phyloP scores from a whole-genome alignment of 1,140 invertebrate species.

The Danaus plexippus region DNA sequence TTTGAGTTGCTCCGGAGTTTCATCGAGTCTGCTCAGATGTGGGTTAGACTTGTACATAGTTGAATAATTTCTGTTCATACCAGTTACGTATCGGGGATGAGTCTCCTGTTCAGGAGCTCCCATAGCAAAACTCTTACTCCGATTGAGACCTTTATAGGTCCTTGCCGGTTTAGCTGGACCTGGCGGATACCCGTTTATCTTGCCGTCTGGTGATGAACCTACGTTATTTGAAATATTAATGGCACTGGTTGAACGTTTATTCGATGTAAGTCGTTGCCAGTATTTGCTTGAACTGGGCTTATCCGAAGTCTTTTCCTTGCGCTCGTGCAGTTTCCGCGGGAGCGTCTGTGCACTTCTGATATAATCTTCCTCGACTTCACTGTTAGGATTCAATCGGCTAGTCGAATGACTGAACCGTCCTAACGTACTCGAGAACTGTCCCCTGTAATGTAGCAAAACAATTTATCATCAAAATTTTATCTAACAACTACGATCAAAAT shows the following conservation, averaged over 20 bases:
- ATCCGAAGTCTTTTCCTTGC: slow-evolving; percentile 65
- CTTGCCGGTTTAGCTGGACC: slow-evolving; percentile 81
- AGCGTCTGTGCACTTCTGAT: slow-evolving; percentile 82
- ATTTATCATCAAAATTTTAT: slow-evolving; percentile 34
- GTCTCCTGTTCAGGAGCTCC: slow-evolving; percentile 72
- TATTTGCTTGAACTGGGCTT: slow-evolving; percentile 63
- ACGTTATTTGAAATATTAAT: slow-evolving; percentile 84
- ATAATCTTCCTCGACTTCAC: slow-evolving; percentile 72
- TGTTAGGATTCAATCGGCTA: slow-evolving; percentile 75
- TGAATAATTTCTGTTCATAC: slow-evolving; percentile 62
- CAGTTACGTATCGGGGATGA: slow-evolving; percentile 59
- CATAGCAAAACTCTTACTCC: slow-evolving; percentile 90
- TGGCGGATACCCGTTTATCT: slow-evolving; percentile 64
- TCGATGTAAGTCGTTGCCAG: slow-evolving; percentile 69
- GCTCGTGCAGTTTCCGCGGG: slow-evolving; percentile 78
- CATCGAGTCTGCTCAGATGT: slow-evolving; percentile 78
- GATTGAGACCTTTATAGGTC: slow-evolving; percentile 81
- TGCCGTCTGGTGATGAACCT: slow-evolving; percentile 63
- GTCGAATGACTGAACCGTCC: slow-evolving; percentile 86
- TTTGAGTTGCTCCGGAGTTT: slow-evolving; percentile 81
- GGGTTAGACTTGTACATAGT: slow-evolving; percentile 83
- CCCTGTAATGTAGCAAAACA: slow-evolving; percentile 66
- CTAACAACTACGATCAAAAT: slow-evolving; percentile 31
- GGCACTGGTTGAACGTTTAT: slow-evolving; percentile 75
- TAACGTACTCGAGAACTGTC: slow-evolving; percentile 76